phyloP scores from a whole-genome alignment of 2,888 invertebrate genomes.

The Synergus japonicus region DNA sequence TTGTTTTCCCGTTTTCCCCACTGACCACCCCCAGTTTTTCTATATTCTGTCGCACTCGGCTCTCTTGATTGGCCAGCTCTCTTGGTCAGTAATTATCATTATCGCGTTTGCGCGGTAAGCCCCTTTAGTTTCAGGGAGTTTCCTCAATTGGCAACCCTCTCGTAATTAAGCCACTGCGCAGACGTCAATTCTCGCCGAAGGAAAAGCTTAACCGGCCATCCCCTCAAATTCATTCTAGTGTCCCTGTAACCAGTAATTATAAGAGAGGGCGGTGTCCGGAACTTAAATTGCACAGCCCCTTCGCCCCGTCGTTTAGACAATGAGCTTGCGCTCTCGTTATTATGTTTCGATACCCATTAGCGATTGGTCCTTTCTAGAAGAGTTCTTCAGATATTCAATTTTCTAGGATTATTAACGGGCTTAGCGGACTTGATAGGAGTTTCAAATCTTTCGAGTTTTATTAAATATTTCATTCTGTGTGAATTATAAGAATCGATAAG shows the following conservation, averaged over 20 bases:
- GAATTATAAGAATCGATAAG: neutral
- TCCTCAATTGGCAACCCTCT: constrained; percentile 71
- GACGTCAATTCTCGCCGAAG: constrained; percentile 58
- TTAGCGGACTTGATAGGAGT: constrained; percentile 1
- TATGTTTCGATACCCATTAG: constrained; percentile 20
- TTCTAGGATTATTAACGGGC: constrained; percentile 15
- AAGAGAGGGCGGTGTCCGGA: constrained; percentile 65
- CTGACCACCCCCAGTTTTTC: constrained; percentile 7
- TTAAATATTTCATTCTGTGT: neutral
- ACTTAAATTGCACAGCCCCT: constrained; percentile 34
- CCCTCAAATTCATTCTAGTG: constrained; percentile 57
- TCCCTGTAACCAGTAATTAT: constrained; percentile 69
- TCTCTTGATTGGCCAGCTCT: constrained; percentile 12
- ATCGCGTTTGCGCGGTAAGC: constrained; percentile 66
- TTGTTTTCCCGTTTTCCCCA: constrained; percentile 8
- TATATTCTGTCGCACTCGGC: neutral
- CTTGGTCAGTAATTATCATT: constrained; percentile 63
- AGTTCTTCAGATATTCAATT: constrained; percentile 38
- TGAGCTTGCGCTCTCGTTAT: constrained; percentile 35
- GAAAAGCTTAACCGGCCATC: constrained; percentile 58
- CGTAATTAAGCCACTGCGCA: constrained; percentile 68
- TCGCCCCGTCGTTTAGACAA: constrained; percentile 14
- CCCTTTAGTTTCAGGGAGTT: constrained; percentile 56
- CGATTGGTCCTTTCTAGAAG: constrained; percentile 18
- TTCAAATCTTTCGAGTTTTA: neutral